A percentile compares a stretch with the other conserved stretches of the same genome.
Conservation (phyloP, 2,113 vertebrate genomes). For the Amphiprion percula region DNA sequence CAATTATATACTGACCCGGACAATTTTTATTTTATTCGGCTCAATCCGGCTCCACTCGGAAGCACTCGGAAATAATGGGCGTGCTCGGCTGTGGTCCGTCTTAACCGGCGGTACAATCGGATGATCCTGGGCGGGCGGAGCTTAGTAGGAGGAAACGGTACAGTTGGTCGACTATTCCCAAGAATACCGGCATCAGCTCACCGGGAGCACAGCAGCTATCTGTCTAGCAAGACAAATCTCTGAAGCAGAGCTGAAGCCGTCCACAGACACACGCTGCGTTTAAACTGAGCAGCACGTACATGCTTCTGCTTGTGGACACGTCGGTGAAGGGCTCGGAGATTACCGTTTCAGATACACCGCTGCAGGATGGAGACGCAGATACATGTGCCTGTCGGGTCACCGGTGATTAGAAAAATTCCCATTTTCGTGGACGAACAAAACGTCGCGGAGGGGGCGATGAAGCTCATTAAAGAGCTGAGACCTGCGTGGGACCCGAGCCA, state of each 20-base stretch:
- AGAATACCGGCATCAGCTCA: constrained; percentile 66
- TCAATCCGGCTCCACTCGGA: constrained; percentile 33
- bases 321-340: constrained; percentile 52
- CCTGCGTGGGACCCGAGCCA: constrained; percentile 88
- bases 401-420: constrained; percentile 86
- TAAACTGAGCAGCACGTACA: constrained; percentile 10
- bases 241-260: background rate
- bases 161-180: constrained; percentile 37
- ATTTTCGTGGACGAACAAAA: constrained; percentile 91
- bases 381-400: constrained; percentile 84
- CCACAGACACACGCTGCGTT: background rate
- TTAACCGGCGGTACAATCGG: constrained; percentile 72
- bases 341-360: constrained; percentile 40
- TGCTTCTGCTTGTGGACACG: constrained; percentile 13
- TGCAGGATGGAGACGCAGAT: constrained; percentile 85
- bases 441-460: constrained; percentile 90
- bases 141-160: constrained; percentile 65
- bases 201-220: constrained; percentile 20
- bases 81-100: constrained; percentile 19
- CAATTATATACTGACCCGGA: no score
- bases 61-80: constrained; percentile 43
- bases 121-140: constrained; percentile 78
- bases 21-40: no score
- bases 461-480: constrained; percentile 90
- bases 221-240: background rate